These are phyloP conservation scores for Danaus melanippus DNA, from an alignment of 1,140 invertebrate genomes.

Conservation along the genomic window DNA sequence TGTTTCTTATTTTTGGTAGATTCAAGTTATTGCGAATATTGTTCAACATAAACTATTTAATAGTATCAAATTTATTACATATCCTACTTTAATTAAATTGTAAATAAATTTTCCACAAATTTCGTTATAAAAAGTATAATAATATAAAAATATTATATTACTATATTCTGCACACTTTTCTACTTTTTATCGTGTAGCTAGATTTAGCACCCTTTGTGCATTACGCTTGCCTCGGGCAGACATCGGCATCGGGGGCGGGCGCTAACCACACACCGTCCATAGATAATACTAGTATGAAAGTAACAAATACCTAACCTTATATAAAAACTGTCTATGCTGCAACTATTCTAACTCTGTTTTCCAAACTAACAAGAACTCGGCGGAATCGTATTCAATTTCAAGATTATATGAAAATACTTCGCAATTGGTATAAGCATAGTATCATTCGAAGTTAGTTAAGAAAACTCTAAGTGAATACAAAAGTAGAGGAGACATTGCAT, in stretches of 20 bases:
- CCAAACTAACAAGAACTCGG: background rate
- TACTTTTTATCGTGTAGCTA: background rate
- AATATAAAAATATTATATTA: no score
- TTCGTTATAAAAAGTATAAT: no score
- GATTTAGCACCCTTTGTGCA: conserved; percentile 48
- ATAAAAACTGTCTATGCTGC: background rate
- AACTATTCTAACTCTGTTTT: background rate
- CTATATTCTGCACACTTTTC: no score
- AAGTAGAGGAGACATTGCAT: conserved; percentile 20
- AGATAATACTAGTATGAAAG: conserved; percentile 5
- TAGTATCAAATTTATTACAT: no score
- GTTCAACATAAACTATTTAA: no score
- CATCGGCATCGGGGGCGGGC: conserved; percentile 6
- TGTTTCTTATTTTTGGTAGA: no score
- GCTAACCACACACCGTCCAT: conserved; percentile 7
- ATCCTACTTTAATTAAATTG: no score
- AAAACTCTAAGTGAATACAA: conserved; percentile 22
- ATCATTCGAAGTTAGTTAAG: conserved; percentile 22
- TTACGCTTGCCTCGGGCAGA: conserved; percentile 25
- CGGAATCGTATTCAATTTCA: background rate
- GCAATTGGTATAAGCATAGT: conserved; percentile 6
- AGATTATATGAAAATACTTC: conserved; percentile 6
- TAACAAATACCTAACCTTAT: conserved; percentile 6
- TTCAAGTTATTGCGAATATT: no score
- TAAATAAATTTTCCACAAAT: no score